Evolutionary conservation across 2,797 vertebrate species (phyloP), one percentile per base, ranked within the genome.

Genomic region (Coccyzus lansbergi): DNA sequence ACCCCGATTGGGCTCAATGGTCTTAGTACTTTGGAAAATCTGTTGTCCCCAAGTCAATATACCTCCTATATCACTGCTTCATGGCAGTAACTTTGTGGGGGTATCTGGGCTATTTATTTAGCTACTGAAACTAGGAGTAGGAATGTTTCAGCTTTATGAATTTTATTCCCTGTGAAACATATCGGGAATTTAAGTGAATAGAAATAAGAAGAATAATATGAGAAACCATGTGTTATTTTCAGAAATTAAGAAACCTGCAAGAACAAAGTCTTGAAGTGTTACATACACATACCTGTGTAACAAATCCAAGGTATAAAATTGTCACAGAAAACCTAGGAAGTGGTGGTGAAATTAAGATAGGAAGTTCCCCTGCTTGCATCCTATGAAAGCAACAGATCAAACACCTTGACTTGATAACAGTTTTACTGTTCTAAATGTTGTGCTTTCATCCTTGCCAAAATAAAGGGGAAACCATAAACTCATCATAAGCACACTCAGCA

Each of bases 371-470:
- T 52, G 44, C 58, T 65, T 72, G 76, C 55, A 72, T 92, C 51
- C 28, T 33, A 42, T 46, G 63, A 92, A 93, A 65, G 46, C 53
- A 84, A 64, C 63, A 70, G 53, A 92, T 82, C 53, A 82, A 67
- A 65, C 74, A 94, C 88, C 64, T 80, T 83, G 78, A 84, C 68
- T 82, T 79, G 49, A 31, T 90, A 93, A 82, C 56, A 91, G 77
- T 92, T 92, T 93, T 86, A 91, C 71, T 38, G 36, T 38, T 93
- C 44, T 83, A 36, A 67, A 51, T 58, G 7, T 86, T 95, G 67
- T 90, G 78, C 52, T 94, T 88, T 88, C 91, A 70, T 79, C 52
- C 83, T 74, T 90, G 85, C 91, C 94, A 95, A 93, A 95, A 93
- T 46, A 91, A 92, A 93, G 91, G 29, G 70, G 67, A 93, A 93